Percentiles rank a stretch among this genome's conserved stretches.
Evolutionary conservation across 2,888 invertebrate genomes (phyloP).

Genomic region (Cataglyphis rosenhaueri): DNA sequence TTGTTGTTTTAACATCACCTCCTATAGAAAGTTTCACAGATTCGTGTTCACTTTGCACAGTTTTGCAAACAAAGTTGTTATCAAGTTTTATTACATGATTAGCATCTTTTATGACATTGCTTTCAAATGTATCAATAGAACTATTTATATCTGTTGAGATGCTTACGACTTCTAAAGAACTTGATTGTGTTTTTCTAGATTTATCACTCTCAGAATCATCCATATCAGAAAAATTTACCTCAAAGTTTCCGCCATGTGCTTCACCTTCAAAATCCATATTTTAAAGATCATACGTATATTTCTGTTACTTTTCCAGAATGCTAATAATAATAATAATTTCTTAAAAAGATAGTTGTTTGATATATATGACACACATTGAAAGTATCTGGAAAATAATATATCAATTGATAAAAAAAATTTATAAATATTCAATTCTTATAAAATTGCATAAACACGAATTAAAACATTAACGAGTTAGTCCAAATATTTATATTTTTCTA

Average conservation of each 20-base stretch:
- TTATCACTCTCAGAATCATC: not conserved
- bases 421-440: constrained; percentile 4
- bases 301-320: not conserved
- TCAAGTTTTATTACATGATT: not conserved
- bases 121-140: not conserved
- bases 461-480: not conserved
- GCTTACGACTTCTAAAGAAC: not conserved
- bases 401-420: not conserved
- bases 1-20: not conserved
- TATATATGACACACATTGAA: not conserved
- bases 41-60: constrained; percentile 11
- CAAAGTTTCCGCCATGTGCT: not conserved
- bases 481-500: not conserved
- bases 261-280: constrained; percentile 14
- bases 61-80: not conserved
- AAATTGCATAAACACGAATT: not conserved
- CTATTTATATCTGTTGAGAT: not conserved
- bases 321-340: not conserved
- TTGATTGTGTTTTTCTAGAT: not conserved
- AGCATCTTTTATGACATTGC: not conserved
- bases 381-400: not conserved
- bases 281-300: not conserved
- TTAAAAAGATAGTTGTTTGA: not conserved
- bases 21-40: constrained; percentile 26
- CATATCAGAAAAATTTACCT: not conserved